Evolutionary conservation across 2,797 vertebrate genomes (phyloP), one percentile per base, ranked within the genome.

Genomic region (Eleutherodactylus coqui): DNA sequence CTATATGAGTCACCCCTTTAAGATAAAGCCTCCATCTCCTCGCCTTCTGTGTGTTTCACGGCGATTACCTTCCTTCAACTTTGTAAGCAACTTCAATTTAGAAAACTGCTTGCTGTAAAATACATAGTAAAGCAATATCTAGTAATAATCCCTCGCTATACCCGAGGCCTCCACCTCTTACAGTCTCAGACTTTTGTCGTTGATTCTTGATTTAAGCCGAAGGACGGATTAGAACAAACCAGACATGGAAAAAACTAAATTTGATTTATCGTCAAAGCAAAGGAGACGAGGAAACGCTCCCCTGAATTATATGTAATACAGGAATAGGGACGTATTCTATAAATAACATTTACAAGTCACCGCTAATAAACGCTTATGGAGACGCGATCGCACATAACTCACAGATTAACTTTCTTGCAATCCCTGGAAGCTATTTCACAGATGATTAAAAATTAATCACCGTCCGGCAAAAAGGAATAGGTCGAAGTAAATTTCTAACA

Each of bases 371-470:
- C 64, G 82, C 16, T 38, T 36, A 85, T 73, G 41, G 62, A 60
- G 67, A 34, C 67, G 49, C 51, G 73, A 79, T 79, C 45, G 60
- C 76, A 72, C 64, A 53, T 73, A 81, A 85, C 78, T 73, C 76
- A 79, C 51, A 85, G 84, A 81, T 85, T 85, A 80, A 81, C 84
- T 79, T 67, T 41, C 53, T 62, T 79, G 75, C 27, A 13, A 72
- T 73, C 67, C 78, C 11, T 9, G 51, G 69, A 85, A 85, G 55
- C 76, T 85, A 85, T 85, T 85, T 85, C 78, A 85, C 53, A 81
- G 84, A 75, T 85, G 84, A 85, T 85, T 80, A 80, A 81, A 85
- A 72, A 85, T 85, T 62, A 85, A 85, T 62, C 84, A 73, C 41
- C 19, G 70, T 81, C 84, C 69, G 38, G 41, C 34, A 36, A 19